Conservation (phyloP, 2,888 invertebrate genomes). For the Dioctria rufipes region DNA sequence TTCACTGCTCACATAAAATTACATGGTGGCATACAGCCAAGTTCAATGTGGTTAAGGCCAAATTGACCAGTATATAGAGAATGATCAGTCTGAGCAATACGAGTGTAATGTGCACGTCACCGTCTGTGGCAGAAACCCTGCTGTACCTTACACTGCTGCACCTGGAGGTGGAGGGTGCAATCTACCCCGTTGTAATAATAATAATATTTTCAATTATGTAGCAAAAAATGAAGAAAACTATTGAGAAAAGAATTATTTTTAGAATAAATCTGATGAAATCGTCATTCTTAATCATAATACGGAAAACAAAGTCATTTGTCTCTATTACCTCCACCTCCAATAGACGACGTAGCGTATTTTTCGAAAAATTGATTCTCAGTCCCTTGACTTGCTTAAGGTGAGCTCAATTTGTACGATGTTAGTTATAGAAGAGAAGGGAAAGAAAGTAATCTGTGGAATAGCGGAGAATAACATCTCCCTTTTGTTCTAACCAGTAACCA, state of each 20-base stretch:
- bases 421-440: slow-evolving; percentile 30
- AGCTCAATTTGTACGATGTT: slow-evolving; percentile 37
- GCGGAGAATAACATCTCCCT: slow-evolving; percentile 18
- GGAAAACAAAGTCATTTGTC: slow-evolving; percentile 42
- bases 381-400: slow-evolving; percentile 20
- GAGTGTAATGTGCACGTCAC: too few species aligned
- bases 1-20: too few species aligned
- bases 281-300: slow-evolving; percentile 43
- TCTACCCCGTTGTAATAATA: not conserved
- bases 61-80: too few species aligned
- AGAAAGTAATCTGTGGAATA: slow-evolving; percentile 15
- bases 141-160: too few species aligned
- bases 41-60: too few species aligned
- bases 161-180: too few species aligned
- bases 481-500: slow-evolving; percentile 2
- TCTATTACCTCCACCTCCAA: slow-evolving; percentile 29
- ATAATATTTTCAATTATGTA: too few species aligned
- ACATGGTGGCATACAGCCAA: too few species aligned
- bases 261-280: slow-evolving; percentile 42
- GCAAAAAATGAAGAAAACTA: too few species aligned
- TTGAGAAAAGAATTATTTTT: not conserved
- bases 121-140: too few species aligned
- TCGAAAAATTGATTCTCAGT: slow-evolving; percentile 1
- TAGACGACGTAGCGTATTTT: slow-evolving; percentile 23
- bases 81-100: too few species aligned